Evolutionary conservation across 2,888 invertebrate species (phyloP), one percentile per base, ranked within the genome.

Genomic region (Nebria brevicollis): DNA sequence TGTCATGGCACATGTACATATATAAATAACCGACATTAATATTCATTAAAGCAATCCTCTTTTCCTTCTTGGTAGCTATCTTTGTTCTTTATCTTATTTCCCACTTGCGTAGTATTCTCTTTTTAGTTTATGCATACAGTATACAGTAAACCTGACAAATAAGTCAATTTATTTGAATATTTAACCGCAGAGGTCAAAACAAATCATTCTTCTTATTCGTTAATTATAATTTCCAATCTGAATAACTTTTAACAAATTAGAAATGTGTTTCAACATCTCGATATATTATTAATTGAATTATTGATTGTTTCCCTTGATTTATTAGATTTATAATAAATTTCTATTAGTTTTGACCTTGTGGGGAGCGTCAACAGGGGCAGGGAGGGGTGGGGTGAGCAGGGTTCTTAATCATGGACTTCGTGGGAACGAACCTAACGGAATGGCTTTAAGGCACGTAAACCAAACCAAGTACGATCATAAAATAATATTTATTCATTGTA

Each of bases 401-500:
- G 64, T 26, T 54, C 64, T 75, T 75, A 75, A 75, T 75, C 75
- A 54, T 70, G n/a, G 75, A 70, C 8, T 68, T 77, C 77, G 8
- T 43, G 70, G 25, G 77, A 77, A 42, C 43, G 25, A 64, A 26
- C 64, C 64, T 64, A 77, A 70, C 66, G 68, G 68, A 34, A 77
- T 26, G 34, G 68, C 25, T 68, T 68, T 68, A 54, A 8, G 41
- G 10, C 20, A 15, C 11, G 66, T 20, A 42, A 34, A 73, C 54
- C 73, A 43, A 20, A 54, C 41, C 73, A 66, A 54, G 54, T 54
- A 54, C 54, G 11, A 26, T 42, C 66, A 76, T 76, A 66, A 76
- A 76, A 76, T 66, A 66, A 76, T 76, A 76, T 76, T 76, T 76
- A 76, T 66, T 76, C 66, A 76, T 76, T 54, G 54, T 13, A 54